These are phyloP conservation scores for Fragum fragum DNA, from an alignment of 2,888 invertebrate genomes.

Conservation along the genomic window DNA sequence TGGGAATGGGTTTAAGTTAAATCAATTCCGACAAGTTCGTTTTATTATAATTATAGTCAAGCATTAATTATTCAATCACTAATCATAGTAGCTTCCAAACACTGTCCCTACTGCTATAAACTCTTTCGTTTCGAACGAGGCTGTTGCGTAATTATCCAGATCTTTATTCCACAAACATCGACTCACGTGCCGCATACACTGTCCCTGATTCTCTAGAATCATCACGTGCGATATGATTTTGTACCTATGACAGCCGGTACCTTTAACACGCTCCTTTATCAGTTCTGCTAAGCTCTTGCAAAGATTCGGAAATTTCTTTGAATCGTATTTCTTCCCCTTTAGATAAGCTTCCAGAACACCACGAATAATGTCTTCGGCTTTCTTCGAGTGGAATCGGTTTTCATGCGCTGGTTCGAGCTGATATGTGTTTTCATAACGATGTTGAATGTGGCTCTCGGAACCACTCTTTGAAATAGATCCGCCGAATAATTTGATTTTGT, in stretches of 20 bases:
- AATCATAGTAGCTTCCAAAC: constrained; percentile 77
- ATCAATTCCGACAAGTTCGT: too few species aligned
- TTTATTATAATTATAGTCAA: too few species aligned
- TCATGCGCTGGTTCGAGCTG: constrained; percentile 68
- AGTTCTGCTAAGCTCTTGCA: constrained; percentile 78
- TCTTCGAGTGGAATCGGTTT: constrained; percentile 66
- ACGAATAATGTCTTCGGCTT: constrained; percentile 74
- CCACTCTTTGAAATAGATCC: constrained; percentile 67
- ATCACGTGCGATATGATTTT: constrained; percentile 77
- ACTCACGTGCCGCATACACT: constrained; percentile 73
- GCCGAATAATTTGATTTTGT: constrained; percentile 70
- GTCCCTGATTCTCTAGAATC: constrained; percentile 75
- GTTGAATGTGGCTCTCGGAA: constrained; percentile 64
- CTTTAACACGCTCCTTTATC: constrained; percentile 78
- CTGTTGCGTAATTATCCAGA: constrained; percentile 76
- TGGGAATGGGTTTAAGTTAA: neutral
- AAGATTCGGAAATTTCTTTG: constrained; percentile 74
- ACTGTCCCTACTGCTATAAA: constrained; percentile 78
- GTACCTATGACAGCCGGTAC: constrained; percentile 73
- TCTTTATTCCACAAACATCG: constrained; percentile 77
- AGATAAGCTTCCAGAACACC: constrained; percentile 74
- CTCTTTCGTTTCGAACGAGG: constrained; percentile 71
- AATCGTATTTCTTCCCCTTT: constrained; percentile 74
- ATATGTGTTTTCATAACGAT: constrained; percentile 76
- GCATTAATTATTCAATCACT: neutral